A percentile compares a stretch with the other conserved stretches of the same genome.
These are phyloP conservation scores for Tinea semifulvella DNA, from an alignment of 2,888 invertebrate genomes.

Conservation along the genomic window DNA sequence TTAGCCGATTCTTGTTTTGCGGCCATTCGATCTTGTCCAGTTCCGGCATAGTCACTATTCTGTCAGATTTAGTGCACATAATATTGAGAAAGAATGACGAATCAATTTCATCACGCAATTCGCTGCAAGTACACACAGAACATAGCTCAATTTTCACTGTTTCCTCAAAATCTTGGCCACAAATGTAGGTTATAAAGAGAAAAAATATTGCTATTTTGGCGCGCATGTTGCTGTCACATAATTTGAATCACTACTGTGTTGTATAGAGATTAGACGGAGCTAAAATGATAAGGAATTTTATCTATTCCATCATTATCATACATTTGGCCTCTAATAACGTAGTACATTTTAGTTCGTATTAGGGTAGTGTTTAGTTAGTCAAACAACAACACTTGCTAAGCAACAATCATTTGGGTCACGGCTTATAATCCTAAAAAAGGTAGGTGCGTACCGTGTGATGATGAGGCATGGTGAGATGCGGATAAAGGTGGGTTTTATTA, in stretches of 20 bases:
- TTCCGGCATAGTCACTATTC: conserved; percentile 42
- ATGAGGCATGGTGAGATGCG: too few species aligned
- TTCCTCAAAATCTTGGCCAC: conserved; percentile 32
- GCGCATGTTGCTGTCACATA: not conserved
- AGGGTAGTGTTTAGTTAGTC: too few species aligned
- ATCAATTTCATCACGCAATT: conserved; percentile 44
- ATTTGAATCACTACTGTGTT: not conserved
- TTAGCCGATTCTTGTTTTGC: conserved; percentile 47
- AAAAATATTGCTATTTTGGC: not conserved
- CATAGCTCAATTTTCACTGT: conserved; percentile 39
- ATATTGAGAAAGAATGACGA: conserved; percentile 33
- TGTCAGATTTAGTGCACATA: conserved; percentile 50
- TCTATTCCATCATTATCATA: too few species aligned
- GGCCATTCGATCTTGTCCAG: conserved; percentile 58
- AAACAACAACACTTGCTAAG: too few species aligned
- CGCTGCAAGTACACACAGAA: conserved; percentile 56
- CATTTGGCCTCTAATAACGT: too few species aligned
- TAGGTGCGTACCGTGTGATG: too few species aligned
- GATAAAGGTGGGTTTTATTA: too few species aligned
- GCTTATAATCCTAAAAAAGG: too few species aligned
- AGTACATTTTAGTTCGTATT: too few species aligned
- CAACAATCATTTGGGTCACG: too few species aligned
- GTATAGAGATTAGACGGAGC: conserved; percentile 1
- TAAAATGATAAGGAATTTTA: conserved; percentile 5
- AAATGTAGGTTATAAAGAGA: conserved; percentile 18